Base-by-base conservation (phyloP, 2,113 vertebrate species). In the Onychostoma macrolepis region DNA sequence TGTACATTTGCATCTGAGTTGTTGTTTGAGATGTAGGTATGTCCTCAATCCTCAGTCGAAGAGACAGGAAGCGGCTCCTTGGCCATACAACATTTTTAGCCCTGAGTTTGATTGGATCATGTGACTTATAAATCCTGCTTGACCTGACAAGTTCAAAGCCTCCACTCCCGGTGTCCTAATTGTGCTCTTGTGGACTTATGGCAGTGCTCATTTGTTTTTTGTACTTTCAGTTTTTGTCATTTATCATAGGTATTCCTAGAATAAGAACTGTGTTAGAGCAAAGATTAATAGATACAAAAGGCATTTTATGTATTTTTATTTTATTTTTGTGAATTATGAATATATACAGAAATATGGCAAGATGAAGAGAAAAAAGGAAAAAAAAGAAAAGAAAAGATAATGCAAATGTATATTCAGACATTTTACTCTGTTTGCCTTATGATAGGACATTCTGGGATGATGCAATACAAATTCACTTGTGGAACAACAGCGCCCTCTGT, bases 51-150 rank as follows among this genome's bases (percentile, higher is more conserved):
- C 86, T 33, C 75, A 77, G 12, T 50, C 11, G 41, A 63, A 17
- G 1, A 75, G 74, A 21, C 50, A 83, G 79, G 84, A 80, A 84
- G 48, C 11, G 17, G 43, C 17, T 63, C 30, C 12, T 61, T 87
- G 61, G 80, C 9, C n/a, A 56, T 56, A 56, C 48, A 79, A 6
- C 33, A 85, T 53, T 72, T 88, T 88, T 84, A 88, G 69, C 45
- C n/a, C 12, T 36, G 41, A 45, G 48, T 88, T 84, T 41, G 43
- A 77, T 71, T 82, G 71, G 56, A 53, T 85, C 87, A 88, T 81
- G 87, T 82, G 78, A 45, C 48, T 63, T 74, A n/a, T 84, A 67
- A 76, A 88, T 81, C 87, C 81, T 24, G 4, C 72, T 86, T 76
- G 45, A 86, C 36, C 81, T 38, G 36, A 17, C 28, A 74, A 33